Percentiles rank a stretch among this genome's conserved stretches.
Conservation (phyloP, 2,113 vertebrate species). For the Xyrauchen texanus region DNA sequence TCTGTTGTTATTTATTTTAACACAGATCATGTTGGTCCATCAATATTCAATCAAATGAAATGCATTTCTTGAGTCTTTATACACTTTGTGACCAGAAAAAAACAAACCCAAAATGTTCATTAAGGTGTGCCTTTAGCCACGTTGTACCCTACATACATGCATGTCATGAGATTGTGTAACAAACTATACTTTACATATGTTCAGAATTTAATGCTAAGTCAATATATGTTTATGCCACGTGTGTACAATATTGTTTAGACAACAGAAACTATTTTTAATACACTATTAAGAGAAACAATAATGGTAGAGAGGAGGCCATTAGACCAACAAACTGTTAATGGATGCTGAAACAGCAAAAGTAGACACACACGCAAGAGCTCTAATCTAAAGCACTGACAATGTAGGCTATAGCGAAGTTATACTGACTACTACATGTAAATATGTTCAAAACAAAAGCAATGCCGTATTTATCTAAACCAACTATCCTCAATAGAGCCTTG, state of each 20-base stretch:
- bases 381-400: slow-evolving; percentile 34
- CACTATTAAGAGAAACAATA: not conserved
- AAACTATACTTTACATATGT: not conserved
- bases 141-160: too few species aligned
- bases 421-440: not conserved
- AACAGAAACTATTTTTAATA: not conserved
- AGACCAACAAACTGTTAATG: slow-evolving; percentile 49
- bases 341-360: slow-evolving; percentile 41
- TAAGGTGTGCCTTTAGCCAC: too few species aligned
- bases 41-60: too few species aligned
- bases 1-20: not conserved
- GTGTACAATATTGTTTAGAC: not conserved
- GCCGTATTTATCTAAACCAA: not conserved
- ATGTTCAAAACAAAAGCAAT: not conserved
- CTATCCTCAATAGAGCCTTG: slow-evolving; percentile 14
- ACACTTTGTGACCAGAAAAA: too few species aligned
- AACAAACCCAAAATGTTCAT: too few species aligned
- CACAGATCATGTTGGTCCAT: too few species aligned
- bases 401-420: slow-evolving; percentile 22
- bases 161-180: not conserved
- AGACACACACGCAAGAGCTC: slow-evolving; percentile 49
- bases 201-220: slow-evolving; percentile 27
- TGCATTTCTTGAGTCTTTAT: too few species aligned
- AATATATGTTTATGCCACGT: not conserved
- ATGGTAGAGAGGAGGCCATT: slow-evolving; percentile 48